Percentiles rank a stretch among this genome's conserved stretches.
phyloP scores from a whole-genome alignment of 2,888 invertebrate species.

The Phyto melanocephala region DNA sequence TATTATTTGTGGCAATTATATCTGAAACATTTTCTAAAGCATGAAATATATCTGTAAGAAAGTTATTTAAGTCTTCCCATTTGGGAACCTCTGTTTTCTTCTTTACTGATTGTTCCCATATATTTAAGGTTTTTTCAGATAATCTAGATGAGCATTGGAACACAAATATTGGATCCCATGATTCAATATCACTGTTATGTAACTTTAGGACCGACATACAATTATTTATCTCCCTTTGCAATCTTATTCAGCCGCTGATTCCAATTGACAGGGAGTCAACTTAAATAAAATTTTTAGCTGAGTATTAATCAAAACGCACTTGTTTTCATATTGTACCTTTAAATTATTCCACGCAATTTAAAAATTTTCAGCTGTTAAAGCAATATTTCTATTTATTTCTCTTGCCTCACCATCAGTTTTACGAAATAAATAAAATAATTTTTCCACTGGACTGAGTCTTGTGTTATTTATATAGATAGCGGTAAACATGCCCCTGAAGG shows the following conservation, averaged over 20 bases:
- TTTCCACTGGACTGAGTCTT: too few species aligned
- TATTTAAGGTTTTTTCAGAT: not conserved
- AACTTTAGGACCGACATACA: slow-evolving; percentile 1
- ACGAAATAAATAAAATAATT: too few species aligned
- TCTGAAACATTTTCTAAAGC: slow-evolving; percentile 10
- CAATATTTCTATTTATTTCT: not conserved
- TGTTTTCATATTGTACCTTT: too few species aligned
- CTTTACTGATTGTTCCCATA: slow-evolving; percentile 14
- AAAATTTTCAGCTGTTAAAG: slow-evolving; percentile 1
- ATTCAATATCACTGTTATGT: not conserved
- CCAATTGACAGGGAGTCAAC: not conserved
- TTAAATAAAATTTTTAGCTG: slow-evolving; percentile 5
- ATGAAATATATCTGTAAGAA: slow-evolving; percentile 12
- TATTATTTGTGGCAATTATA: too few species aligned
- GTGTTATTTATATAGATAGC: slow-evolving; percentile 38
- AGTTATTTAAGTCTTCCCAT: too few species aligned
- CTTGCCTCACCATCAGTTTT: too few species aligned
- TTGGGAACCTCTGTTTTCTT: slow-evolving; percentile 3
- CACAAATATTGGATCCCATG: not conserved
- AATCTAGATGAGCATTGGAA: too few species aligned
- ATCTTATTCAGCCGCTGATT: not conserved
- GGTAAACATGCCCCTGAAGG: slow-evolving; percentile 50
- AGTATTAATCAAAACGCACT: not conserved
- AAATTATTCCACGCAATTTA: too few species aligned
- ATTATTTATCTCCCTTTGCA: not conserved